Base-by-base conservation (phyloP, 2,888 invertebrate species). In the Drosophila atripex region DNA sequence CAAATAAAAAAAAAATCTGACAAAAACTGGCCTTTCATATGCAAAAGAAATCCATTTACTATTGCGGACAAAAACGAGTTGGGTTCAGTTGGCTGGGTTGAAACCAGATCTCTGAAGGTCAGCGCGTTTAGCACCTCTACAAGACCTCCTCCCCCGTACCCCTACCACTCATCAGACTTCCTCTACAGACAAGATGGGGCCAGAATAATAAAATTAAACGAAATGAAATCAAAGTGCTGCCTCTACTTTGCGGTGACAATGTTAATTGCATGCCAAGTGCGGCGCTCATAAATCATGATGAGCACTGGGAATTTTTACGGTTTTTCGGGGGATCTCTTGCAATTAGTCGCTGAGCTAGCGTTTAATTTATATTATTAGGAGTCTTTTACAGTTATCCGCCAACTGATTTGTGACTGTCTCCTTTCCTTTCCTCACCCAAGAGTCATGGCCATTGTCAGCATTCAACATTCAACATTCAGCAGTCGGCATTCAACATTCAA, bases 401-500 rank as follows among this genome's bases (percentile, higher is more conserved):
- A 61, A 78, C 80, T 79, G 84, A 82, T 79, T 82, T 82, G 82
- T 84, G 79, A 65, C 77, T 71, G 71, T 66, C 58, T 59, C 38
- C 73, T 76, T 84, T 83, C 76, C 63, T 46, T 70, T 72, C 47
- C 59, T 51, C 72, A 68, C 66, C 56, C 55, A 57, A 52, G 53
- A 72, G 80, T 80, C 84, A 82, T 73, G 79, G 80, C 84, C 84
- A 83, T 82, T 84, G 84, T 83, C 82, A 80, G 61, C 61, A 57
- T 61, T 49, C 78, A 78, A 73, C 76, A 74, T 12, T 32, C 32
- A 75, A 65, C 68, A 51, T 39, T 16, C 55, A 41, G 35, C 21
- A 49, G 12, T 60, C 35, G 39, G 39, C 28, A 32, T 53, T 41
- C 52, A 23, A 51, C 12, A 68, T 32, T 35, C 71, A 28, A 54